Conservation (phyloP, 2,888 invertebrate genomes). For the Lacanobia wlatinum region DNA sequence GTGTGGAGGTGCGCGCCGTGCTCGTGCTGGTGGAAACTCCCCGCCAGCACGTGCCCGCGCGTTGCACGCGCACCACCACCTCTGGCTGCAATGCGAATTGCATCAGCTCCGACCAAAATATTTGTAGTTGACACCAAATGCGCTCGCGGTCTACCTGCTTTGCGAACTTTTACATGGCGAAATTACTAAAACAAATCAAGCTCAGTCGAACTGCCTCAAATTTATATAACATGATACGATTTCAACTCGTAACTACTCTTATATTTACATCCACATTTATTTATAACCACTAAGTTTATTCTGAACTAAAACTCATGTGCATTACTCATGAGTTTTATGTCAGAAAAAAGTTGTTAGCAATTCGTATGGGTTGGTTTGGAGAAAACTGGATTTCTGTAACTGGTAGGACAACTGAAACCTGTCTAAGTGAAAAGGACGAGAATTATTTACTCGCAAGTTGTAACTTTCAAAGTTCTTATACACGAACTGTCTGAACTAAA, state of each 20-base stretch:
- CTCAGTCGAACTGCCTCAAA: conserved; percentile 47
- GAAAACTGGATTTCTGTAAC: conserved; percentile 47
- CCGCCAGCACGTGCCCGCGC: conserved; percentile 75
- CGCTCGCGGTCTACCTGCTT: conserved; percentile 73
- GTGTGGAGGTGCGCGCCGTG: conserved; percentile 62
- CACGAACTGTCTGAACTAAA: neutral
- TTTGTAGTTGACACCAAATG: conserved; percentile 64
- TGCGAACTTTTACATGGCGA: conserved; percentile 74
- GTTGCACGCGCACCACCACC: conserved; percentile 71
- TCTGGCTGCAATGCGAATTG: conserved; percentile 78
- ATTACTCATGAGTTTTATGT: neutral
- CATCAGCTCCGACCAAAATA: conserved; percentile 74
- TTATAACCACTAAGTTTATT: neutral
- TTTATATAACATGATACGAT: conserved; percentile 34
- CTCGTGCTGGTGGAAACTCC: conserved; percentile 76
- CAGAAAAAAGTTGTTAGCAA: conserved; percentile 27
- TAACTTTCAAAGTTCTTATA: neutral
- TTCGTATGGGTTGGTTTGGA: conserved; percentile 20
- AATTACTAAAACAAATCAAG: conserved; percentile 56
- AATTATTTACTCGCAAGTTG: neutral
- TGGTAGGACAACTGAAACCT: conserved; percentile 45
- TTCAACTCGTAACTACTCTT: conserved; percentile 8
- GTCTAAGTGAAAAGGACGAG: conserved; percentile 16
- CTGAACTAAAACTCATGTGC: neutral
- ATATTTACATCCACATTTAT: neutral